Percentiles rank a stretch among this genome's conserved stretches.
Evolutionary conservation across 2,113 vertebrate genomes (phyloP).

Genomic region (Hippocampus zosterae): DNA sequence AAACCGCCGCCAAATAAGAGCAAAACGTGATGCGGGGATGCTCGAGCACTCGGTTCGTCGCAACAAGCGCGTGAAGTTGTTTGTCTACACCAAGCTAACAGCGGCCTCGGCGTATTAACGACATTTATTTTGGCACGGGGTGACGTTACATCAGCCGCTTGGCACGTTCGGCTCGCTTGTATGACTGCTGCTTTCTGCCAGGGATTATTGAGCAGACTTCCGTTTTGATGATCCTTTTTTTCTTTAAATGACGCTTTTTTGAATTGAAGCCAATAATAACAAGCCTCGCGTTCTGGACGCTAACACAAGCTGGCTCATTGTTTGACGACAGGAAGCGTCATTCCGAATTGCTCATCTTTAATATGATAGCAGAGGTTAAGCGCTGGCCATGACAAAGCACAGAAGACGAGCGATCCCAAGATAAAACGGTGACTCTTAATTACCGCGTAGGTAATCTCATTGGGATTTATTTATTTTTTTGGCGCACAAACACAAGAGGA

Average conservation of each 20-base stretch:
- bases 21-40: constrained; percentile 26
- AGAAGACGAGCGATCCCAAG: constrained; percentile 51
- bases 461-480: constrained; percentile 3
- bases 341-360: constrained; percentile 26
- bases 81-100: constrained; percentile 21
- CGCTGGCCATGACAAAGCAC: constrained; percentile 30
- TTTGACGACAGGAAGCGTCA: constrained; percentile 16
- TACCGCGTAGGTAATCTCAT: constrained; percentile 46
- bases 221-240: too few species aligned
- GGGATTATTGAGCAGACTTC: background rate
- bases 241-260: too few species aligned
- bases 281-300: too few species aligned
- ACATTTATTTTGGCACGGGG: background rate
- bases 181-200: background rate
- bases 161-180: background rate
- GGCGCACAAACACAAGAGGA: constrained; percentile 27
- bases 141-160: background rate
- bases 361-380: constrained; percentile 48
- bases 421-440: constrained; percentile 54
- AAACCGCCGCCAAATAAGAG: constrained; percentile 30
- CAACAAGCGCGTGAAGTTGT: constrained; percentile 22
- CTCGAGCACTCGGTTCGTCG: constrained; percentile 22
- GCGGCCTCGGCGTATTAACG: background rate
- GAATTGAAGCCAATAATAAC: too few species aligned
- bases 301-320: background rate